Evolutionary conservation across 2,888 invertebrate genomes (phyloP), one percentile per base, ranked within the genome.

Genomic region (Dolichopus griseipennis): DNA sequence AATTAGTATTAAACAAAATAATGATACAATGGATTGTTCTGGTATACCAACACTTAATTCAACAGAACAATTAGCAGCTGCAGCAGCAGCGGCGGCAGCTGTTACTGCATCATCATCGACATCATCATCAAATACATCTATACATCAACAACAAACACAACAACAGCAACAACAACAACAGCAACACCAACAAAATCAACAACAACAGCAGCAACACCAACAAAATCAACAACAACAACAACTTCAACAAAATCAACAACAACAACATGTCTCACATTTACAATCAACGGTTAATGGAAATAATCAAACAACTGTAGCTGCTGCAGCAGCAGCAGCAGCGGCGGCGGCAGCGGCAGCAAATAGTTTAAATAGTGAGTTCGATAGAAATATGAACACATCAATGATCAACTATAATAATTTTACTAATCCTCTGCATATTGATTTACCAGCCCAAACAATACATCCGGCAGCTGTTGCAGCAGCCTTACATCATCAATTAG

Each of bases 401-500:
- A 71, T 68, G 18, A 74, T 75, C 69, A 76, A 76, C 66, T 75
- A 75, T 66, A 76, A 75, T 33, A 76, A 75, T 68, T 72, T 75
- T 43, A 70, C 66, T 52, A 69, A 68, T 61, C 34, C 70, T n/a
- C 68, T 69, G 61, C 72, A 72, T 65, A 66, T 71, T 61, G 70
- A 70, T 65, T 67, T 70, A 41, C 66, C 68, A 68, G 63, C 69
- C 65, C 65, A 74, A 73, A 61, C 71, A 77, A 77, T 81, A 67
- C 78, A 78, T 75, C 78, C 79, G 70, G 75, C 80, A 68, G 73
- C 71, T 69, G 71, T 73, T 69, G 78, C 81, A 77, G 76, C 81
- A 68, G 79, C 80, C 70, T 78, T 79, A 69, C 71, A 79, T 71
- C 79, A 78, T 71, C 79, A 82, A 70, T 78, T 81, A 75, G 72